Evolutionary conservation across 2,113 vertebrate genomes (phyloP).

Genomic region (Lonchura striata): DNA sequence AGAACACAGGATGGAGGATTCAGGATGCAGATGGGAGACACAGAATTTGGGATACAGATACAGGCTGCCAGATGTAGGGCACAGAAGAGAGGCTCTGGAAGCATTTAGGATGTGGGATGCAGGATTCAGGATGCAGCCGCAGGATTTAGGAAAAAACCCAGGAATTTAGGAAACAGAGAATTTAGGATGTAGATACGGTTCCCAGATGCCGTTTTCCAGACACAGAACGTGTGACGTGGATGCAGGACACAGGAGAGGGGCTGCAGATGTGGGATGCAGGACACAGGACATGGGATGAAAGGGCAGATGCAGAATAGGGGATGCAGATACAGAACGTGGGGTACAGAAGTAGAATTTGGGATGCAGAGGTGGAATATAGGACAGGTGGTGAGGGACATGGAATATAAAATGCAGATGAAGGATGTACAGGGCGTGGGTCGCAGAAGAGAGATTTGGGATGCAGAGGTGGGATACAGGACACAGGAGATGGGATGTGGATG

Average conservation of each 20-base stretch:
- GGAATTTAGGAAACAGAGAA: not conserved
- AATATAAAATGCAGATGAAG: not conserved
- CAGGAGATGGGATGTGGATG: not conserved
- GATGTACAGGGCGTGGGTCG: not conserved
- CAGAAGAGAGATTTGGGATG: not conserved
- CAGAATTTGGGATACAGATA: not conserved
- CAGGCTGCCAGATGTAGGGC: not conserved
- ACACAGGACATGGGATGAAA: not conserved
- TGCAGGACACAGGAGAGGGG: not conserved
- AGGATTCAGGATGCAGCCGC: not conserved
- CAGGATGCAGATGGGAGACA: not conserved
- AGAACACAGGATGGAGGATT: not conserved
- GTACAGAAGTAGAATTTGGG: not conserved
- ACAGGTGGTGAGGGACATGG: not conserved
- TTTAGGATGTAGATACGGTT: not conserved
- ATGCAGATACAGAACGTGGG: not conserved
- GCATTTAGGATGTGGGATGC: not conserved
- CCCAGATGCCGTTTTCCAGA: not conserved
- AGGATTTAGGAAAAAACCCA: not conserved
- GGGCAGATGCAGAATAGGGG: not conserved
- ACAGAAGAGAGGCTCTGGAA: not conserved
- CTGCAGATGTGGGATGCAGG: not conserved
- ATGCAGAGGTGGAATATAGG: not conserved
- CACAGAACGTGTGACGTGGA: accelerated
- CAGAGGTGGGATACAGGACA: not conserved